Conservation (phyloP, 2,113 vertebrate genomes). For the Neotoma lepida region DNA sequence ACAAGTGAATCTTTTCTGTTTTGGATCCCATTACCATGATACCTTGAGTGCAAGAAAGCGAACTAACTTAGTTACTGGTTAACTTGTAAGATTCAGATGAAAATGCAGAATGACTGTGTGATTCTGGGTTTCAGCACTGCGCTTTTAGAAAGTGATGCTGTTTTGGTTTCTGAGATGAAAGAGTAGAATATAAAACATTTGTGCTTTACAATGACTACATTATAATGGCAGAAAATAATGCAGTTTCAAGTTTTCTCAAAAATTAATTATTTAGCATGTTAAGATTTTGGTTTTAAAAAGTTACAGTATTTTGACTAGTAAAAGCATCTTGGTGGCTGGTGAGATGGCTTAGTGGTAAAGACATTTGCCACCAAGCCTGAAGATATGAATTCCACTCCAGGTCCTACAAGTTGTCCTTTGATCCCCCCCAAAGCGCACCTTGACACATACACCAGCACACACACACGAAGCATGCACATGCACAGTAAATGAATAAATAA, state of each 20-base stretch:
- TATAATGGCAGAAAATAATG: neutral
- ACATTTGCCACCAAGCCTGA: too few species aligned
- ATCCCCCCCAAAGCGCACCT: neutral
- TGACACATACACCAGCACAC: neutral
- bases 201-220: neutral
- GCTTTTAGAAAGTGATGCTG: neutral
- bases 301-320: slow-evolving; percentile 22
- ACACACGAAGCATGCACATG: neutral
- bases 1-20: neutral
- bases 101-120: neutral
- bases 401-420: neutral
- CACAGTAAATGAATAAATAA: neutral
- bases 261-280: slow-evolving; percentile 57
- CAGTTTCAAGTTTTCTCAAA: slow-evolving; percentile 38
- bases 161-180: slow-evolving; percentile 44
- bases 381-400: too few species aligned
- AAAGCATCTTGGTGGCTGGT: neutral
- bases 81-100: slow-evolving; percentile 18
- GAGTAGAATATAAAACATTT: slow-evolving; percentile 33
- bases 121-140: slow-evolving; percentile 20
- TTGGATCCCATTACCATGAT: neutral
- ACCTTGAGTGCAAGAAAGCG: slow-evolving; percentile 10
- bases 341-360: neutral
- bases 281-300: neutral
- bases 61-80: neutral